Evolutionary conservation across 2,113 vertebrate genomes (phyloP).

Genomic region (Scartelaos histophorus): DNA sequence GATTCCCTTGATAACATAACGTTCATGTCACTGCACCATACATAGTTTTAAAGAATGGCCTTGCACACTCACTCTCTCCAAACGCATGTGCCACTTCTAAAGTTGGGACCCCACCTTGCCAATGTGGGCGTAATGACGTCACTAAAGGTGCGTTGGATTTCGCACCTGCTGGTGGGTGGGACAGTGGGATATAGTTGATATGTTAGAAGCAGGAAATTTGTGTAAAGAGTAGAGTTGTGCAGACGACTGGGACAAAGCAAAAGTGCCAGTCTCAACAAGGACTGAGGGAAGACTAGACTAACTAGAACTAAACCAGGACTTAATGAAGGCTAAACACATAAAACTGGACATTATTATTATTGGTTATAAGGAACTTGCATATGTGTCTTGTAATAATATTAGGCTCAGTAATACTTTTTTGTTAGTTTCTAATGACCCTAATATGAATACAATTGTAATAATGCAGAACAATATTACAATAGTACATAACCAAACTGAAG

Average conservation of each 20-base stretch:
- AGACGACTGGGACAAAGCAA: background rate
- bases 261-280: background rate
- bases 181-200: background rate
- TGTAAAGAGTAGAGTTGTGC: background rate
- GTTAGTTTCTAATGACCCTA: too few species aligned
- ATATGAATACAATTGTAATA: too few species aligned
- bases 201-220: background rate
- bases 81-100: background rate
- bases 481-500: too few species aligned
- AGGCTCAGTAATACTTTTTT: too few species aligned
- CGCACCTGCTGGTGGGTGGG: background rate
- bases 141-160: constrained; percentile 1
- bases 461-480: too few species aligned
- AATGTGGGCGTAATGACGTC: background rate
- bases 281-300: background rate
- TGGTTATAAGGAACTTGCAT: background rate
- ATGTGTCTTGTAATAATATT: too few species aligned
- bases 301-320: background rate
- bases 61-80: background rate
- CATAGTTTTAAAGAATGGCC: background rate
- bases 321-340: background rate
- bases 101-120: constrained; percentile 1
- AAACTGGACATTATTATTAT: background rate
- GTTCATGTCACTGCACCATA: too few species aligned
- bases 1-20: too few species aligned